These are phyloP conservation scores for Papilio demoleus DNA, from an alignment of 2,888 invertebrate genomes.

Conservation along the genomic window DNA sequence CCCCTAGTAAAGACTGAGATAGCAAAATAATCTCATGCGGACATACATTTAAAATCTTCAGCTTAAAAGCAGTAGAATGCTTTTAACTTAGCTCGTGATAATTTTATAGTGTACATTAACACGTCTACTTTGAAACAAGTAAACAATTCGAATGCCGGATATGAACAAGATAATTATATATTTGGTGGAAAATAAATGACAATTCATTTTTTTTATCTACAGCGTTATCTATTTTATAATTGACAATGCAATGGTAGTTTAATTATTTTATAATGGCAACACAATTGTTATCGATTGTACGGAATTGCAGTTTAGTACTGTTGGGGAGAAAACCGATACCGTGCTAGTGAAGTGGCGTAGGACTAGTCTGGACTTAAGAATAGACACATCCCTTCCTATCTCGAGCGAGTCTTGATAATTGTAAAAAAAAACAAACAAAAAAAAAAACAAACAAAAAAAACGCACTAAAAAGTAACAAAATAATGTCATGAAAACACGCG, in stretches of 20 bases:
- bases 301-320: too few relatives aligned
- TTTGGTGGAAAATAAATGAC: neutral
- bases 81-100: neutral
- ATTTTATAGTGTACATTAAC: neutral
- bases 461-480: too few relatives aligned
- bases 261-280: conserved; percentile 5
- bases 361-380: too few relatives aligned
- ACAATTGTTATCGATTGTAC: neutral
- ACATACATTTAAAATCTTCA: too few relatives aligned
- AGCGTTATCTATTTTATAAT: neutral
- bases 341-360: too few relatives aligned
- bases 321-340: too few relatives aligned
- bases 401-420: too few relatives aligned
- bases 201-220: neutral
- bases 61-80: neutral
- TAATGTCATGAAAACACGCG: too few relatives aligned
- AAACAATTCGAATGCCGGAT: conserved; percentile 13
- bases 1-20: neutral
- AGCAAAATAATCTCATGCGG: neutral
- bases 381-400: too few relatives aligned
- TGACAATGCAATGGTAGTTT: neutral
- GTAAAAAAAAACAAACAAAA: too few relatives aligned
- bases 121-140: neutral
- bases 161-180: neutral
- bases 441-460: too few relatives aligned